Percentiles rank a stretch among this genome's conserved stretches.
Conservation (phyloP, 2,888 invertebrate species). For the Pemphredon lugubris region DNA sequence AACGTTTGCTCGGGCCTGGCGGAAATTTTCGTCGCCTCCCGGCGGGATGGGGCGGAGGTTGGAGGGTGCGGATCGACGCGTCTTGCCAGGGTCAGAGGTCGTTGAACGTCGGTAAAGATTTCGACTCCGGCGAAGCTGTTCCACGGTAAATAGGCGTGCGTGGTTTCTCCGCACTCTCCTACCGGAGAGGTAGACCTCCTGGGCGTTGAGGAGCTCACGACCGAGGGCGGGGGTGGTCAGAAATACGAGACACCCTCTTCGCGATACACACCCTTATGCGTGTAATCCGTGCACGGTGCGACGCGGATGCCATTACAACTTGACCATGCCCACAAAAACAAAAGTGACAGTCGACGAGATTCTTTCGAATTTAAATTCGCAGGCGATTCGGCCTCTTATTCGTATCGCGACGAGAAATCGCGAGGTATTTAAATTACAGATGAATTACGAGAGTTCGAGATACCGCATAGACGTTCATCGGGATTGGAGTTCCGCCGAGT, state of each 20-base stretch:
- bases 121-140: conserved; percentile 64
- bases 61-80: conserved; percentile 43
- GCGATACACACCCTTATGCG: conserved; percentile 40
- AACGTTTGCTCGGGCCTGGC: conserved; percentile 36
- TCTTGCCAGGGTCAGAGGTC: conserved; percentile 80
- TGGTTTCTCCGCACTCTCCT: conserved; percentile 33
- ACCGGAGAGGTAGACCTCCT: conserved; percentile 33
- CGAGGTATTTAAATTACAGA: too few relatives aligned
- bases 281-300: conserved; percentile 52
- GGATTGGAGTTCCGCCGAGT: too few relatives aligned
- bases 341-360: conserved; percentile 2
- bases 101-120: conserved; percentile 81
- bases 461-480: too few relatives aligned
- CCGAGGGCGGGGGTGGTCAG: conserved; percentile 34
- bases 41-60: conserved; percentile 14
- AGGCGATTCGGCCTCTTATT: too few relatives aligned
- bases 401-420: too few relatives aligned
- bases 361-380: neutral
- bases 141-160: conserved; percentile 60
- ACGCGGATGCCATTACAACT: conserved; percentile 48
- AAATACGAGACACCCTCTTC: conserved; percentile 54
- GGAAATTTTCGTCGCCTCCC: conserved; percentile 54
- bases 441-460: too few relatives aligned
- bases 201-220: conserved; percentile 20
- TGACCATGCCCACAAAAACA: conserved; percentile 43